These are phyloP conservation scores for Falco columbarius DNA, from an alignment of 2,797 vertebrate genomes.

Conservation along the genomic window DNA sequence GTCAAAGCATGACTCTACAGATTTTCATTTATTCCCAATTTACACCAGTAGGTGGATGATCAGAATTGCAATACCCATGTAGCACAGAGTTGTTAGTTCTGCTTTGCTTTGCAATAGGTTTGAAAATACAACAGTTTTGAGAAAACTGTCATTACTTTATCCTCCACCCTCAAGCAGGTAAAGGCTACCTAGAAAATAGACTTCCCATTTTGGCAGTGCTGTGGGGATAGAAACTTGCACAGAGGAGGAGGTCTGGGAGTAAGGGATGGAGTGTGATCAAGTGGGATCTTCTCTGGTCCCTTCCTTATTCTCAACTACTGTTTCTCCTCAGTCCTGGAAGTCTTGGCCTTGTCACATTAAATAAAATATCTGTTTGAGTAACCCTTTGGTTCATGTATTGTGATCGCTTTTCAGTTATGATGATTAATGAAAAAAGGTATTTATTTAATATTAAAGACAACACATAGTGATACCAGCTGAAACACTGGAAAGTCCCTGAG, in stretches of 20 bases:
- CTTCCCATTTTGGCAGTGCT: not conserved
- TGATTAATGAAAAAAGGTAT: not conserved
- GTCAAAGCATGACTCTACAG: accelerated
- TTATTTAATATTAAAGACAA: not conserved
- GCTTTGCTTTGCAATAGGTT: not conserved
- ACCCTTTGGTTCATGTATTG: not conserved
- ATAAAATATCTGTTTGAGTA: not conserved
- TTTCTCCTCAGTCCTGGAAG: not conserved
- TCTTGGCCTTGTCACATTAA: not conserved
- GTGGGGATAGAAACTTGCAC: not conserved
- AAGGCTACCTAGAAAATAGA: not conserved
- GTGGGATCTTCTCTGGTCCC: not conserved
- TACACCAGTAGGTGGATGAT: not conserved
- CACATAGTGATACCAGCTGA: not conserved
- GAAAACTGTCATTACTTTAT: not conserved
- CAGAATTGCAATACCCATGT: not conserved
- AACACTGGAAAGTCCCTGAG: constrained; percentile 48
- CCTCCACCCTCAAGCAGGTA: not conserved
- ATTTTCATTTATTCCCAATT: not conserved
- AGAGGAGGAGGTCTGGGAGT: not conserved
- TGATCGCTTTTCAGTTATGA: not conserved
- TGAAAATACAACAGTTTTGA: not conserved
- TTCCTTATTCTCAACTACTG: not conserved
- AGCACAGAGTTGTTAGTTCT: not conserved
- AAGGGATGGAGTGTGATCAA: not conserved